These are phyloP conservation scores for Eubasilissa regina DNA, from an alignment of 1,140 invertebrate species.

Conservation along the genomic window DNA sequence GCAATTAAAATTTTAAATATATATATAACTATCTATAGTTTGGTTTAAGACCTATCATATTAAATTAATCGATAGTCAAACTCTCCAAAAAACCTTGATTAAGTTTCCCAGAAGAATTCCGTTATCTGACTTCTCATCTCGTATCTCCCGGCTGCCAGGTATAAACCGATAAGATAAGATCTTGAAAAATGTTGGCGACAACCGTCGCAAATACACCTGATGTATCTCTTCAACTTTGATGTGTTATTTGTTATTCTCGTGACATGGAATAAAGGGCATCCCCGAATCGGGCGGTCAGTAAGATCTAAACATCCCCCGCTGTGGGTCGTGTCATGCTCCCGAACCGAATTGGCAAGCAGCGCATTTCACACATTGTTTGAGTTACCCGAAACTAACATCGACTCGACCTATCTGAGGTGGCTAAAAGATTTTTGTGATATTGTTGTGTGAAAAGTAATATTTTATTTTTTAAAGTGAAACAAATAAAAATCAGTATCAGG, in stretches of 20 bases:
- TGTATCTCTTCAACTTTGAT: slow-evolving; percentile 48
- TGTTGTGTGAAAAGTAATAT: slow-evolving; percentile 1
- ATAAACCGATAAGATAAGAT: neutral
- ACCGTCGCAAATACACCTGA: slow-evolving; percentile 44
- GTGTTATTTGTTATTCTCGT: slow-evolving; percentile 46
- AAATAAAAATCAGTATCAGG: slow-evolving; percentile 8
- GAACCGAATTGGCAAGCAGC: slow-evolving; percentile 1
- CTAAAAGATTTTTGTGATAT: slow-evolving; percentile 14
- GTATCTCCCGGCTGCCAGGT: neutral
- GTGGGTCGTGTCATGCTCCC: slow-evolving; percentile 44
- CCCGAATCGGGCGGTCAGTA: slow-evolving; percentile 53
- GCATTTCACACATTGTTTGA: neutral
- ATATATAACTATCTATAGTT: no score
- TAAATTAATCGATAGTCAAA: no score
- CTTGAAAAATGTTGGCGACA: slow-evolving; percentile 22
- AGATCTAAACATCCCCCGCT: slow-evolving; percentile 53
- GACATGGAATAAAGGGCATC: slow-evolving; percentile 56
- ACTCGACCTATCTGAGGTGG: neutral
- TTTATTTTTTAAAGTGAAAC: neutral
- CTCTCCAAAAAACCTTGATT: neutral
- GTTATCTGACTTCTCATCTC: neutral
- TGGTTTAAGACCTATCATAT: no score
- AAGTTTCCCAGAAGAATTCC: neutral
- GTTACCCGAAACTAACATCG: neutral
- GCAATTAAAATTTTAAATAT: no score